A percentile compares a stretch with the other conserved stretches of the same genome.
phyloP scores from a whole-genome alignment of 92 coral and sea anemone genomes.

The Blastomussa wellsi region DNA sequence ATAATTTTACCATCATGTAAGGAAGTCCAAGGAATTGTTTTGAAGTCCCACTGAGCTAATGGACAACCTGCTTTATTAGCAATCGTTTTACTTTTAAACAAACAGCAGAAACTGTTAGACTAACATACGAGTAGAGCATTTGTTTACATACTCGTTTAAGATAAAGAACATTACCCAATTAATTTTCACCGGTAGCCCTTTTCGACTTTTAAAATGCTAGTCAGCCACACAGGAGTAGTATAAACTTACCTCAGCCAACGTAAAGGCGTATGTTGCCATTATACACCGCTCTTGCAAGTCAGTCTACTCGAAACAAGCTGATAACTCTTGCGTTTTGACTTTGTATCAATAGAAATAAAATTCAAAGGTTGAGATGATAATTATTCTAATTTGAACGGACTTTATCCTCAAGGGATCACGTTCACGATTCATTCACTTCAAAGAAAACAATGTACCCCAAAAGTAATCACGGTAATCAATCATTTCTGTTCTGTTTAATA shows the following conservation, averaged over 20 bases:
- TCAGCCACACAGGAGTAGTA: not conserved
- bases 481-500: constrained; percentile 1
- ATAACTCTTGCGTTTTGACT: not conserved
- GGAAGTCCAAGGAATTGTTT: not conserved
- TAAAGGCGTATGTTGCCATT: constrained; percentile 19
- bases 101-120: not conserved
- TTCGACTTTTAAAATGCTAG: not conserved
- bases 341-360: not conserved
- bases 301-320: not conserved
- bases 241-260: constrained; percentile 43
- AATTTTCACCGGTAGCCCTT: not conserved
- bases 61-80: not conserved
- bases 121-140: not conserved
- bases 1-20: not conserved
- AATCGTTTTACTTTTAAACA: not conserved
- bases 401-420: constrained; percentile 30
- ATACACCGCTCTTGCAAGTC: not conserved
- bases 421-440: not conserved
- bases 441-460: not conserved
- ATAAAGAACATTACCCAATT: constrained; percentile 4
- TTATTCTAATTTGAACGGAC: constrained; percentile 7
- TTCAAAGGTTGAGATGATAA: not conserved
- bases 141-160: not conserved
- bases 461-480: constrained; percentile 17
- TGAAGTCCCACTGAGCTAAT: not conserved